phyloP scores from a whole-genome alignment of 2,888 invertebrate genomes.

The Ophion costatus region DNA sequence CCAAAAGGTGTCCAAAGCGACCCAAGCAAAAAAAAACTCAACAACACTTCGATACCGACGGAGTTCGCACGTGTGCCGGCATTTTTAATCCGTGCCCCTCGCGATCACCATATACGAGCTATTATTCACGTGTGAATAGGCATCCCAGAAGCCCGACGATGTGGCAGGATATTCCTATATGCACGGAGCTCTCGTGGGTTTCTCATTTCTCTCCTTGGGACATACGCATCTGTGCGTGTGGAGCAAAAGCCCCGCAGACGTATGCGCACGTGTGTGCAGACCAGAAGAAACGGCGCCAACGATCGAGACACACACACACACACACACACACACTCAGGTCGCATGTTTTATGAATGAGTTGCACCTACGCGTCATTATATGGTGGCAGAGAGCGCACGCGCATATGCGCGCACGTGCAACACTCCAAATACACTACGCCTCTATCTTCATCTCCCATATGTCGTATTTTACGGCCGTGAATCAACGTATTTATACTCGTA shows the following conservation, averaged over 20 bases:
- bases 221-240: constrained; percentile 3
- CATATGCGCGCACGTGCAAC: constrained; percentile 56
- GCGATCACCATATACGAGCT: constrained; percentile 7
- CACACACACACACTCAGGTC: constrained; percentile 70
- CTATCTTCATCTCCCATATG: constrained; percentile 9
- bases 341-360: constrained; percentile 80
- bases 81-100: constrained; percentile 19
- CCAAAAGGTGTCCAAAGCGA: too few species aligned
- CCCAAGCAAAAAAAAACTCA: neutral
- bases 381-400: constrained; percentile 14
- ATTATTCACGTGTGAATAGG: constrained; percentile 19
- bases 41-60: neutral
- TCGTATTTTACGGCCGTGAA: neutral
- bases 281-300: constrained; percentile 69
- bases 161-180: constrained; percentile 70
- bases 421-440: constrained; percentile 71
- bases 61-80: constrained; percentile 15
- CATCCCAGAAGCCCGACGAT: constrained; percentile 29
- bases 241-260: constrained; percentile 16
- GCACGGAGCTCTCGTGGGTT: constrained; percentile 25
- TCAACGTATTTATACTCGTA: neutral
- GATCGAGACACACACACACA: constrained; percentile 3
- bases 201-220: constrained; percentile 1
- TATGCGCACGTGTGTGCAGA: constrained; percentile 30
- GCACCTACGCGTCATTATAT: constrained; percentile 77